Percentiles rank a stretch among this genome's conserved stretches.
These are phyloP conservation scores for Phaedon cochleariae DNA, from an alignment of 2,888 invertebrate genomes.

Conservation along the genomic window DNA sequence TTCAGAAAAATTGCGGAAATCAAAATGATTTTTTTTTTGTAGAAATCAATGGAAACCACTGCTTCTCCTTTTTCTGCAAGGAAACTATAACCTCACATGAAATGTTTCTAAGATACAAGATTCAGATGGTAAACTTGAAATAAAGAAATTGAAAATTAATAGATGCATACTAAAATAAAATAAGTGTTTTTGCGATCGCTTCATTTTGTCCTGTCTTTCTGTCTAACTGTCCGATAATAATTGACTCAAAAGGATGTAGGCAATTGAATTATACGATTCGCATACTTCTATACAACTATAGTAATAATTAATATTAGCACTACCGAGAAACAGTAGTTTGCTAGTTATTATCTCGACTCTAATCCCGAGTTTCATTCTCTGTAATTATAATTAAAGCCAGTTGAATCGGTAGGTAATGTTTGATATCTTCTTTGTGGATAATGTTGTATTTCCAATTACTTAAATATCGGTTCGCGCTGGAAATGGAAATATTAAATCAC, in stretches of 20 bases:
- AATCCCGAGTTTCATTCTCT: slow-evolving; percentile 17
- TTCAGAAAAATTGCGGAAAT: no score
- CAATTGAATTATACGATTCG: slow-evolving; percentile 44
- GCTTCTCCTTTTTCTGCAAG: no score
- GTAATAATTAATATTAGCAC: slow-evolving; percentile 35
- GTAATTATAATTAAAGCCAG: slow-evolving; percentile 25
- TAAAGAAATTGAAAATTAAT: no score
- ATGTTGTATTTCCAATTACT: slow-evolving; percentile 16
- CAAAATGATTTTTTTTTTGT: no score
- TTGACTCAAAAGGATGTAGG: slow-evolving; percentile 38
- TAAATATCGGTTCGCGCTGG: slow-evolving; percentile 6
- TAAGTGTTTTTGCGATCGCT: no score
- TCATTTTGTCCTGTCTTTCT: no score
- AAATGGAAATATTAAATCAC: slow-evolving; percentile 5
- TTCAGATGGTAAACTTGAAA: no score
- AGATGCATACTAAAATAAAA: no score
- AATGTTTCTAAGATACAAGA: no score
- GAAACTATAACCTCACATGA: no score
- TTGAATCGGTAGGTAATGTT: slow-evolving; percentile 13
- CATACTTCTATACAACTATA: slow-evolving; percentile 30
- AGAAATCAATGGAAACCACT: no score
- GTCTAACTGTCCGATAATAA: no score
- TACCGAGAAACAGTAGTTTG: slow-evolving; percentile 32
- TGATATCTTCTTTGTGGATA: slow-evolving; percentile 10
- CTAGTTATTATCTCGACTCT: slow-evolving; percentile 22